These are phyloP conservation scores for Smutsia temminckii DNA, from an alignment of 2,797 vertebrate species.

Conservation along the genomic window DNA sequence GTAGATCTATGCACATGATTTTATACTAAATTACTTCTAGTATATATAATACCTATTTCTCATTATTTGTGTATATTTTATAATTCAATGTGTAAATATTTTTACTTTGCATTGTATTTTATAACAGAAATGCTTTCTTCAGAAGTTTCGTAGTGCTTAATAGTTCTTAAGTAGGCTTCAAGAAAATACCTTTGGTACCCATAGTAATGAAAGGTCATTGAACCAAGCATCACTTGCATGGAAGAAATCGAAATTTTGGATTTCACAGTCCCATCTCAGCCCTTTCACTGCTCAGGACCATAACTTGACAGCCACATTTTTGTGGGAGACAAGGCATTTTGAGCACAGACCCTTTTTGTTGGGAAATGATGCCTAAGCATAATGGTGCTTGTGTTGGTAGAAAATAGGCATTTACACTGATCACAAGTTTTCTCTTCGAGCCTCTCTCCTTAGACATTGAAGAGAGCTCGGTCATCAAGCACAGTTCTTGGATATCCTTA, in stretches of 20 bases:
- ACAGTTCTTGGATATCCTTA: too few species aligned
- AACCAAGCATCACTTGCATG: not conserved
- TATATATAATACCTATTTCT: not conserved
- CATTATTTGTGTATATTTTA: not conserved
- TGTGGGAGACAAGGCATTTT: not conserved
- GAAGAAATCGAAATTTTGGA: not conserved
- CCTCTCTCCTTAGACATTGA: not conserved
- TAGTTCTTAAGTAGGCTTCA: constrained; percentile 1
- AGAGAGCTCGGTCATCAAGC: not conserved
- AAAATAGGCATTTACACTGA: not conserved
- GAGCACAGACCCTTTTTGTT: not conserved
- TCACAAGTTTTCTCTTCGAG: not conserved
- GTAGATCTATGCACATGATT: not conserved
- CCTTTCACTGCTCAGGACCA: not conserved
- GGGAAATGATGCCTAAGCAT: not conserved
- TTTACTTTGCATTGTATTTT: constrained; percentile 16
- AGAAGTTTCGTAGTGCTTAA: constrained; percentile 22
- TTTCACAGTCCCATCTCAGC: not conserved
- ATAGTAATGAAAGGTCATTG: not conserved
- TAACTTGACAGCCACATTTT: not conserved
- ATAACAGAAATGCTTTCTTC: constrained; percentile 23
- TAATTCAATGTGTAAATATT: not conserved
- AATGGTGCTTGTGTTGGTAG: not conserved
- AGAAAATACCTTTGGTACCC: not conserved
- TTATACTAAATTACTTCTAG: constrained; percentile 9